Base-by-base conservation (phyloP, 2,888 invertebrate species). In the Drosophila anomelani region DNA sequence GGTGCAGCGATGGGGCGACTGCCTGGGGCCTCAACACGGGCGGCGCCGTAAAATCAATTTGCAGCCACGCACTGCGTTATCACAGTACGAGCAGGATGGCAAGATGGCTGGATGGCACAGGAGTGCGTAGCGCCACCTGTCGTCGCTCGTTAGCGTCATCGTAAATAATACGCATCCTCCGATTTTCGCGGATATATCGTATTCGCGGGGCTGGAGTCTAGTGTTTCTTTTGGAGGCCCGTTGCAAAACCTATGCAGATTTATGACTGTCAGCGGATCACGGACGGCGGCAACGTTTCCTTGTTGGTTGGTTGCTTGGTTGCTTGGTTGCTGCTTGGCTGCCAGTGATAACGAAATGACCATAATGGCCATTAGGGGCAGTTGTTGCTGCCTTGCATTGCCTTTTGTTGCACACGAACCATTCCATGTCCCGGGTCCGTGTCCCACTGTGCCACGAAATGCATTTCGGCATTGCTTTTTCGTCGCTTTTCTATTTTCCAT, bases 81-180 rank as follows among this genome's bases (percentile, higher is more conserved):
- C 89, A 77, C 26, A 36, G 74, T 75, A 77, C 75, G 67, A 23
- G 55, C 17, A 46, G 46, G 46, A 51, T 62, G 39, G 36, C 51
- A 41, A 41, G 46, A 47, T 57, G 43, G 34, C 54, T 26, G 10
- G 46, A 38, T 43, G 43, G 47, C 17, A 58, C 41, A 38, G 57
- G 49, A 41, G 78, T 76, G 75, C 72, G 77, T 88, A 78, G 83
- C 89, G 79, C 81, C 90, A 84, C 81, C 81, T 90, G 90, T 90
- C 90, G 89, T 80, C 90, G 88, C 89, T 81, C 89, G 90, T 81
- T 90, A 85, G 79, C 81, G 83, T 80, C 80, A 88, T 90, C 88
- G 90, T 91, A 90, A 90, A 90, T 90, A 85, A 89, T 89, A 87
- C 73, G 39, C 47, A 20, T 68, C 68, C 58, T 70, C 34, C 32